phyloP scores from a whole-genome alignment of 2,797 vertebrate genomes.

The Megaceryle alcyon region DNA sequence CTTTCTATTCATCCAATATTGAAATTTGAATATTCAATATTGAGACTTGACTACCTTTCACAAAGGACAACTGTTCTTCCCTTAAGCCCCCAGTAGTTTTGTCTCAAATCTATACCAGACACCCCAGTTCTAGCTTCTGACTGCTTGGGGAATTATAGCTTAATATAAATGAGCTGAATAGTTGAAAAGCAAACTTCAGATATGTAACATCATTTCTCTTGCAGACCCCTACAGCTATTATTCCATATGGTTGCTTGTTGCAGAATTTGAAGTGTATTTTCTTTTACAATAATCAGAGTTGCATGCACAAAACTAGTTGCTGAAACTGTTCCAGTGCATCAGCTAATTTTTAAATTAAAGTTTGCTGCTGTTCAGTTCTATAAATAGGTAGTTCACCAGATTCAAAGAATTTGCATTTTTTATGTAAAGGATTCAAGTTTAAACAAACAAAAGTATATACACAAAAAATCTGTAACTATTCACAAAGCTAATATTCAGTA shows the following conservation, averaged over 20 bases:
- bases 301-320: not conserved
- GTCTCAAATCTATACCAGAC: not conserved
- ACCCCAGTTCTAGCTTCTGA: not conserved
- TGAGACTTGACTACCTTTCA: not conserved
- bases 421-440: not conserved
- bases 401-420: not conserved
- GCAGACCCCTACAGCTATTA: constrained; percentile 24
- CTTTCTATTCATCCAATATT: not conserved
- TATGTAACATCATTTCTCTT: not conserved
- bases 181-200: not conserved
- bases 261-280: not conserved
- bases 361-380: not conserved
- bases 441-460: not conserved
- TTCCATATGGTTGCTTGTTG: not conserved
- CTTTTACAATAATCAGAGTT: not conserved
- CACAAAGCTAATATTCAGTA: not conserved
- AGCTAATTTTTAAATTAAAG: not conserved
- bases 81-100: not conserved
- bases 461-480: not conserved
- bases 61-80: not conserved
- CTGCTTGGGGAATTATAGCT: not conserved
- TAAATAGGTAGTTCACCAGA: not conserved
- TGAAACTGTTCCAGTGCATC: not conserved
- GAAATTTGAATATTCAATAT: constrained; percentile 43
- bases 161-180: not conserved